Base-by-base conservation (phyloP, 1,140 invertebrate species). In the Odontomachus brunneus region DNA sequence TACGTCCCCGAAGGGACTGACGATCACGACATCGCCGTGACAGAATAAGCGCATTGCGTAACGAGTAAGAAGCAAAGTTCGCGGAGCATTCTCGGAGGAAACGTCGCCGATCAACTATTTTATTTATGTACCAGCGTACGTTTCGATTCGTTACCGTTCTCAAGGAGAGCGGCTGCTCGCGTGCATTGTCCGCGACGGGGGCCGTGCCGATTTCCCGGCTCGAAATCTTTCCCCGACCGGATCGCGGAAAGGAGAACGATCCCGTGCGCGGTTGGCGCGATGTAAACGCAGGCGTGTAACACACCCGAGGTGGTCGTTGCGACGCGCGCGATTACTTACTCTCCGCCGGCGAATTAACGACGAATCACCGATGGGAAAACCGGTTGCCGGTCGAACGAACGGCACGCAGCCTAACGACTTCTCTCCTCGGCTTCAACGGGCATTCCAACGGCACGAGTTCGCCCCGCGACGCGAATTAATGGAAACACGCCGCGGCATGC, bases 391-490 rank as follows among this genome's bases (percentile, higher is more conserved):
- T 67, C 29, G 66, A 85, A 87, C 84, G 88, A 89, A 91, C 88
- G 89, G 89, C 89, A 90, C 91, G 90, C 88, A 88, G 89, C 89
- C 83, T 93, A 92, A 92, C 91, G 91, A 93, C 89, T 92, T 89
- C 91, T 88, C 88, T 89, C 87, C 84, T 84, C 88, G 87, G 81
- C 87, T 89, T 89, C 85, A 90, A 90, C 91, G 88, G 88, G 91
- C 88, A 93, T 93, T 93, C 91, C 92, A 91, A 84, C 87, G 87
- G 89, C 84, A 89, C 92, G 92, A 90, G 91, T 90, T 92, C 85
- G 88, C 84, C 88, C 88, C 90, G 89, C 91, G 92, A 93, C 92
- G 90, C 91, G 89, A 92, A 93, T 93, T 93, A 93, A 93, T 93
- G 91, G 91, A 93, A 93, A 93, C 92, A 93, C 89, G 90, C 89